A percentile compares a stretch with the other conserved stretches of the same genome.
These are phyloP conservation scores for Pogonus chalceus DNA, from an alignment of 1,140 invertebrate species.

Conservation along the genomic window DNA sequence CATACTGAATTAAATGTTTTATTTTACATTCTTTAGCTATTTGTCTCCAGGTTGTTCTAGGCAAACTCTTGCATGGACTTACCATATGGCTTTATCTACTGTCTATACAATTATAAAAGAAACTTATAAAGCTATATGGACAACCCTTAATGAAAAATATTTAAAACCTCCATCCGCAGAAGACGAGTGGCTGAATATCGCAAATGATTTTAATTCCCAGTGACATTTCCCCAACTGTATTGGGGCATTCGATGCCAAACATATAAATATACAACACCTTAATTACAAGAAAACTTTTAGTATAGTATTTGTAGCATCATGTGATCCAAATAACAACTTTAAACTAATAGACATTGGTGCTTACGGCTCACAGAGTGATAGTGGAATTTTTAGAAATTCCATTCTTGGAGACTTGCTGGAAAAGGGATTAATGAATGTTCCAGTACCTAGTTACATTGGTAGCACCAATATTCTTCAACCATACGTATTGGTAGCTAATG, in stretches of 20 bases:
- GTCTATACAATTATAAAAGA: slow-evolving; percentile 24
- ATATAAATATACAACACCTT: slow-evolving; percentile 30
- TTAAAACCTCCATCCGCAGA: slow-evolving; percentile 17
- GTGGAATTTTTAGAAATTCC: no score
- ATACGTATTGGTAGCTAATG: no score
- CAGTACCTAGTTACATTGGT: no score
- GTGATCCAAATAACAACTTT: no score
- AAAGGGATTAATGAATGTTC: no score
- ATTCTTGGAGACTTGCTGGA: slow-evolving; percentile 7
- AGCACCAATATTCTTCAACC: no score
- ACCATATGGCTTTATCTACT: slow-evolving; percentile 24
- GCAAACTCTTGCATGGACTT: slow-evolving; percentile 20
- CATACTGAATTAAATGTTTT: no score
- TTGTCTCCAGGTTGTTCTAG: slow-evolving; percentile 11
- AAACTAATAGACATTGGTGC: no score
- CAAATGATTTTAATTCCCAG: slow-evolving; percentile 10
- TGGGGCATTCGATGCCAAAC: slow-evolving; percentile 34
- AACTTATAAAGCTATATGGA: slow-evolving; percentile 23
- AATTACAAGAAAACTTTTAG: slow-evolving; percentile 36
- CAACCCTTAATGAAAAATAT: slow-evolving; percentile 18
- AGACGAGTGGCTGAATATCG: slow-evolving; percentile 13
- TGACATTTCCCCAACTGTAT: slow-evolving; percentile 20
- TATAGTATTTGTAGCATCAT: no score
- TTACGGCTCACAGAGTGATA: no score
- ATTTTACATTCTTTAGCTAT: slow-evolving; percentile 10